Base-by-base conservation (phyloP, 2,888 invertebrate species). In the Holacanthella duospinosa region DNA sequence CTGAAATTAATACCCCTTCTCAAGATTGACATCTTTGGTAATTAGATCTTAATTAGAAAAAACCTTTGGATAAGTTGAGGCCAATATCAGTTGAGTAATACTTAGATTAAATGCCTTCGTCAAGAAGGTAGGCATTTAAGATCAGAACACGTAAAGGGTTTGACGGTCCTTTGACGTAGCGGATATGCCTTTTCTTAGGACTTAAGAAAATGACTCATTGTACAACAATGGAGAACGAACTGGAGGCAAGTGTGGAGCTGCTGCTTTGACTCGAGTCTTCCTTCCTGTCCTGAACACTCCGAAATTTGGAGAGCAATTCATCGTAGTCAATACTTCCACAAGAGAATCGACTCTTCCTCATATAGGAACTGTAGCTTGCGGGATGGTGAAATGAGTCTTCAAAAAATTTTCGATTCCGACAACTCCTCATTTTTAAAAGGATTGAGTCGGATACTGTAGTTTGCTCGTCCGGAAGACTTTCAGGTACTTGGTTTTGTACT, bases 211-310 rank as follows among this genome's bases (percentile, higher is more conserved):
- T 36, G 36, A 16, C 21, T 68, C 56, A 69, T 61, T 69, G 69
- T 61, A 69, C 69, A 59, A 65, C 66, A 62, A 69, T 66, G 57
- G 67, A 69, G 55, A 67, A 69, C 36, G 69, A 69, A 57, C 69
- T 69, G 27, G 69, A 69, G 26, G 69, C 69, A 29, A 69, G 43
- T 12, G 69, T 69, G 25, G 69, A 69, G 27, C 66, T 67, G 59
- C 67, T 67, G 60, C 68, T 68, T 55, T 69, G 69, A 58, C 62
- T 64, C 21, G 66, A 64, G 28, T 65, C 55, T 56, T 62, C 66
- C 12, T 59, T 61, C 57, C 64, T 68, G n/a, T 66, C 68, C 48
- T 66, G 68, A 55, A 63, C 61, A 55, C 58, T 63, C 56, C 61
- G 62, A 29, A 69, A 57, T 59, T 69, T 67, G 29, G 64, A 61